These are phyloP conservation scores for Carcinoscorpius rotundicauda DNA, from an alignment of 1,140 invertebrate species.

Conservation along the genomic window DNA sequence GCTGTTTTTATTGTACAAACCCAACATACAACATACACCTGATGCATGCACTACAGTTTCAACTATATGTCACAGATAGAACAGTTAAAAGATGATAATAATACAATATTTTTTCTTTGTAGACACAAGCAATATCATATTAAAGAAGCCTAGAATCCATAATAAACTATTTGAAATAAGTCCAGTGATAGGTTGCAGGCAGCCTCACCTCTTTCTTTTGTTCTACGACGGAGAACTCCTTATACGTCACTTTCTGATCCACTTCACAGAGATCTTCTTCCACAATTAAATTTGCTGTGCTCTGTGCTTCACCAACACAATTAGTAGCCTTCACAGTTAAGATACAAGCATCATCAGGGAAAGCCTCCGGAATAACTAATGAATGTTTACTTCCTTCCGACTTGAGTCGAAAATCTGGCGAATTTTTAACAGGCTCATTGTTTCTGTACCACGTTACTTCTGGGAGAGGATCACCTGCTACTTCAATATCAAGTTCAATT, in stretches of 20 bases:
- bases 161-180: no score
- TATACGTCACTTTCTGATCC: constrained; percentile 15
- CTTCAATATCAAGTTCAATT: constrained; percentile 61
- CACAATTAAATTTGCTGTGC: constrained; percentile 60
- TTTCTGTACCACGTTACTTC: constrained; percentile 68
- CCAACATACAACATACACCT: no score
- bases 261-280: constrained; percentile 42
- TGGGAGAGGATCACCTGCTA: constrained; percentile 66
- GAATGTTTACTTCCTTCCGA: constrained; percentile 51
- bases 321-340: constrained; percentile 59
- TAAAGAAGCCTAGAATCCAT: no score
- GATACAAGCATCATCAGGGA: constrained; percentile 49
- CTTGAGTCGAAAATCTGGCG: constrained; percentile 35
- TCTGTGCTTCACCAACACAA: constrained; percentile 58
- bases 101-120: no score
- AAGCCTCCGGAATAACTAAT: constrained; percentile 56
- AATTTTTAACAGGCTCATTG: constrained; percentile 41
- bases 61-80: no score
- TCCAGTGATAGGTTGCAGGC: no score
- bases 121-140: no score
- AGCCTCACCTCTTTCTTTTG: constrained; percentile 20
- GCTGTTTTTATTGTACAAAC: no score
- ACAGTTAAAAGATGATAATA: no score
- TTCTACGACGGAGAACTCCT: constrained; percentile 17
- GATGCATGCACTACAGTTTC: no score